Base-by-base conservation (phyloP, 2,797 vertebrate genomes). In the Monodelphis domestica region DNA sequence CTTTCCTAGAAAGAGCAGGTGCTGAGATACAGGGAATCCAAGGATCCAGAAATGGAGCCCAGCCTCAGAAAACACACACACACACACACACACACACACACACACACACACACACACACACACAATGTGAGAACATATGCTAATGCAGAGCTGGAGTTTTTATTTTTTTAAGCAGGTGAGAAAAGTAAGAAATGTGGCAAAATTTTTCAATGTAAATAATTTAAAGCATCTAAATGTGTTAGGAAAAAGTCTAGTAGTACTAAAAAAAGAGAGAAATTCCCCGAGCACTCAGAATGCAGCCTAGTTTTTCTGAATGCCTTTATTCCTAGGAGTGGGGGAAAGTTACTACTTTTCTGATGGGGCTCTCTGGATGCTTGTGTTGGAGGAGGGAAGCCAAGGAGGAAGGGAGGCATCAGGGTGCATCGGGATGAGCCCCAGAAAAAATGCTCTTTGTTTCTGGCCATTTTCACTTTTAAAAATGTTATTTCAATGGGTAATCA, bases 161-260 rank as follows among this genome's bases (percentile, higher is more conserved):
- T 45, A 78, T 78, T 78, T 78, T 70, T 70, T 78, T 26, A 90
- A 87, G 59, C 17, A 50, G 15, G 55, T 55, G 14, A 93, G 57
- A 70, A 45, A 53, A 87, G n/a, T 12, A 38, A 54, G 45, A n/a
- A 17, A 38, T 59, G 33, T 26, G 5, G 52, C 30, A 21, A 28
- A 45, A 0, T 28, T 84, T 53, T 4, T 90, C 90, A 87, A 51
- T 53, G 53, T 12, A 84, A 92, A 38, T 50, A 56, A 53, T 84
- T 55, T 53, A 91, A 56, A 88, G 50, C n/a, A 12, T 56, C 54
- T 45, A 91, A 54, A 53, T 54, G 51, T 87, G 88, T 21, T 38
- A 89, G 52, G 88, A 89, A 53, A 89, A 89, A 84, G 70, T 84
- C 70, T 84, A 84, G 38, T 84, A 84, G 50, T 38, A 50, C 70